A percentile compares a stretch with the other conserved stretches of the same genome.
Conservation (phyloP, 2,113 vertebrate species). For the Raja brachyura region DNA sequence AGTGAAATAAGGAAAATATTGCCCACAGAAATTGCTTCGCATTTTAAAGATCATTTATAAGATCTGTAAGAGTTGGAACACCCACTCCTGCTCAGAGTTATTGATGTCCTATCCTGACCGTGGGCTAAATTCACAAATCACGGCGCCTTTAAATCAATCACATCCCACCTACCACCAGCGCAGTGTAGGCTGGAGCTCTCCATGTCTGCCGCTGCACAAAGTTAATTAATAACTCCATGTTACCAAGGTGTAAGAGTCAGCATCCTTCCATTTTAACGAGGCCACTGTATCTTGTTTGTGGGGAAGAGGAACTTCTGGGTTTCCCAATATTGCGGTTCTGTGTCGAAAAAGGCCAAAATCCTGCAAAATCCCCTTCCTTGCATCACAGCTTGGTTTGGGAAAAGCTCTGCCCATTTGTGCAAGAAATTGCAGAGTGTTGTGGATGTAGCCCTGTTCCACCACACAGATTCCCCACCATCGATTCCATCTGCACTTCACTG, state of each 20-base stretch:
- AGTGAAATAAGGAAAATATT: slow-evolving; percentile 21
- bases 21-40: background rate
- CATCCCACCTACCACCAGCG: slow-evolving; percentile 39
- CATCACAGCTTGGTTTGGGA: no score
- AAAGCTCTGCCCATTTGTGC: no score
- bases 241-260: background rate
- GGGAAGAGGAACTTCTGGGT: background rate
- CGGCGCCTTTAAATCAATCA: slow-evolving; percentile 56
- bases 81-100: slow-evolving; percentile 41
- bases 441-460: no score
- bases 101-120: slow-evolving; percentile 52
- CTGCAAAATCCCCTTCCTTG: background rate
- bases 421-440: no score
- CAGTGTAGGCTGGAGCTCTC: slow-evolving; percentile 9
- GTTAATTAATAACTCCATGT: slow-evolving; percentile 30
- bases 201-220: slow-evolving; percentile 9
- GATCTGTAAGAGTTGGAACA: slow-evolving; percentile 27
- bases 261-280: background rate
- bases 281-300: background rate
- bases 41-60: slow-evolving; percentile 34
- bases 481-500: no score
- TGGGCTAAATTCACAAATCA: slow-evolving; percentile 57
- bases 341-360: background rate
- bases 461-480: no score
- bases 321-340: background rate